A percentile compares a stretch with the other conserved stretches of the same genome.
phyloP scores from a whole-genome alignment of 2,113 vertebrate genomes.

The Engraulis encrasicolus region DNA sequence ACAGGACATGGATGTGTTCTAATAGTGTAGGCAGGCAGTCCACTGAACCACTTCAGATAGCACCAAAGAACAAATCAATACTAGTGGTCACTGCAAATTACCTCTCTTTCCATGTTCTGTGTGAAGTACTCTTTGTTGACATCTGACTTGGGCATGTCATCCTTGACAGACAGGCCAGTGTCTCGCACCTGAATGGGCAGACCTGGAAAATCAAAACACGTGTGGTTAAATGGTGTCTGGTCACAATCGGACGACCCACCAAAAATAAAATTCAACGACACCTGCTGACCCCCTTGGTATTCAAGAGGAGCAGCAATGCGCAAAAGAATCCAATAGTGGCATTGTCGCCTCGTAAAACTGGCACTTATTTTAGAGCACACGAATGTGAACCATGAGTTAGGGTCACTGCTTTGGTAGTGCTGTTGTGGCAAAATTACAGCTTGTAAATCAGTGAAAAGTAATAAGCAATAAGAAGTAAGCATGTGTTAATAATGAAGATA shows the following conservation, averaged over 20 bases:
- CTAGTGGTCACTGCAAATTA: conserved; percentile 44
- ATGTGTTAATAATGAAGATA: no score
- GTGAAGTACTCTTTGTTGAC: conserved; percentile 99
- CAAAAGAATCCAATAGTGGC: background rate
- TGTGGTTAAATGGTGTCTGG: conserved; percentile 1
- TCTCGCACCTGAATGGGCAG: conserved; percentile 97
- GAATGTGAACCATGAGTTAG: background rate
- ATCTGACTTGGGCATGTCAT: conserved; percentile 95
- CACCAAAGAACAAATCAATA: background rate
- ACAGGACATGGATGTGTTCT: background rate
- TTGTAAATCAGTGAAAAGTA: no score
- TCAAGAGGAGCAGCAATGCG: background rate
- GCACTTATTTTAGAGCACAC: background rate
- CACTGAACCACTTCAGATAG: background rate
- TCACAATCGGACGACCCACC: background rate
- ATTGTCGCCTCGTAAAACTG: background rate
- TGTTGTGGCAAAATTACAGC: no score
- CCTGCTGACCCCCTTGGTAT: background rate
- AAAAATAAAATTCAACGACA: background rate
- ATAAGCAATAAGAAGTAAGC: no score
- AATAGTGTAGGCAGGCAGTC: background rate
- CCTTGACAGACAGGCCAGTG: conserved; percentile 91
- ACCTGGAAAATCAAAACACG: conserved; percentile 72
- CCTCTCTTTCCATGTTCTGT: conserved; percentile 98
- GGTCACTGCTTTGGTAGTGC: background rate